Base-by-base conservation (phyloP, 2,888 invertebrate genomes). In the Agriopis aurantiaria region DNA sequence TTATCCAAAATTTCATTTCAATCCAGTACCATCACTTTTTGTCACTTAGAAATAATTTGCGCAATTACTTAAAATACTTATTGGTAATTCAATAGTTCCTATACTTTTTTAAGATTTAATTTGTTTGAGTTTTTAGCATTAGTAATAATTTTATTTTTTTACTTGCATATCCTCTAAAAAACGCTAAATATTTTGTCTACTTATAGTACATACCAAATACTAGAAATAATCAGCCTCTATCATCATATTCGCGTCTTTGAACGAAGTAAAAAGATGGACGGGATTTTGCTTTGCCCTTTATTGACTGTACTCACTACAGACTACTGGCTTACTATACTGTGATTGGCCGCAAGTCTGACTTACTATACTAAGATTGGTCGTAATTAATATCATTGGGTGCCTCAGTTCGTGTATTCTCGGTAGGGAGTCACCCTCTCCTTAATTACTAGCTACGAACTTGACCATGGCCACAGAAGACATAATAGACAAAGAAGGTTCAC, bases 51-150 rank as follows among this genome's bases (percentile, higher is more conserved):
- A 14, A 8, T 17, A 58, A 58, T 46, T 58, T 58, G 23, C 17
- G 17, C 11, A 46, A 3, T 58, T 23, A 58, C 23, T 23, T 45
- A 14, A 5, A 12, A 56, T 8, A 41, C 9, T 56, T 14, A 43
- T 57, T 41, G 41, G 41, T 41, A 58, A 12, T 9, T 58, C 12
- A 46, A 58, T 23, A 58, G 58, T 58, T 58, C 58, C 58, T 58
- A 46, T 58, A 58, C 17, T 45, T 46, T 46, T 58, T 43, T 56
- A 56, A 56, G 56, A 6, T 45, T 58, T 46, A 8, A 46, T 58
- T 58, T 10, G 12, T 17, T 46, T 58, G 46, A 23, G 17, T 23
- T 23, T 23, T 23, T 58, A 56, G 41, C 56, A 46, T 58, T 12
- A 58, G 12, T 8, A 45, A 57, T 9, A 43, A 23, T 23, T 23